Evolutionary conservation across 2,113 vertebrate genomes (phyloP).

Genomic region (Orthonyx spaldingii): DNA sequence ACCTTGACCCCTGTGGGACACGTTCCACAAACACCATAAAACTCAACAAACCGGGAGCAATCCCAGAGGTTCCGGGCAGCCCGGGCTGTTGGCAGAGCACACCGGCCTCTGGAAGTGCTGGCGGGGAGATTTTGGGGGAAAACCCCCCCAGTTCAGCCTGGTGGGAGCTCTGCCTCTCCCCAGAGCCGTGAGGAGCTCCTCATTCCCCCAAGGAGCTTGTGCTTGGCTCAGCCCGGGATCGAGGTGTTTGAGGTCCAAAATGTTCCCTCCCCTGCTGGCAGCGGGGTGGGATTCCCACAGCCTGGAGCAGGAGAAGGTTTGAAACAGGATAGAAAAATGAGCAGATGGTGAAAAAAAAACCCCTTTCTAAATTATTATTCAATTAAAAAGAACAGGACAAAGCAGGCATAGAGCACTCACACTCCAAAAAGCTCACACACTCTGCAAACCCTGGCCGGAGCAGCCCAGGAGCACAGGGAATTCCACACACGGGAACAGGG

Average conservation of each 20-base stretch:
- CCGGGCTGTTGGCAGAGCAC: accelerated
- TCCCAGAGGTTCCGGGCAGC: background rate
- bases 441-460: accelerated
- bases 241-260: background rate
- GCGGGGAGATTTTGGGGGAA: background rate
- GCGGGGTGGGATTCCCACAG: background rate
- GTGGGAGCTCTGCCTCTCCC: background rate
- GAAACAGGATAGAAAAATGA: background rate
- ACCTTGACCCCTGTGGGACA: background rate
- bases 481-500: background rate
- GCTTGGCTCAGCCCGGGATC: accelerated
- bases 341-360: background rate
- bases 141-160: accelerated
- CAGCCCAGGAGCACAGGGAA: accelerated
- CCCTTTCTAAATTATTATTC: background rate
- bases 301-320: too few species aligned
- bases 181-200: accelerated
- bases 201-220: accelerated
- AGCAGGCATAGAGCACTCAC: background rate
- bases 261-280: background rate
- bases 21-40: background rate
- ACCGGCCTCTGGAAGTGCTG: accelerated
- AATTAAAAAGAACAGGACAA: background rate
- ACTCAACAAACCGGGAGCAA: background rate
- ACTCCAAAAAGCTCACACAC: background rate